Evolutionary conservation across 2,113 vertebrate genomes (phyloP).

Genomic region (Aspidoscelis tigris): DNA sequence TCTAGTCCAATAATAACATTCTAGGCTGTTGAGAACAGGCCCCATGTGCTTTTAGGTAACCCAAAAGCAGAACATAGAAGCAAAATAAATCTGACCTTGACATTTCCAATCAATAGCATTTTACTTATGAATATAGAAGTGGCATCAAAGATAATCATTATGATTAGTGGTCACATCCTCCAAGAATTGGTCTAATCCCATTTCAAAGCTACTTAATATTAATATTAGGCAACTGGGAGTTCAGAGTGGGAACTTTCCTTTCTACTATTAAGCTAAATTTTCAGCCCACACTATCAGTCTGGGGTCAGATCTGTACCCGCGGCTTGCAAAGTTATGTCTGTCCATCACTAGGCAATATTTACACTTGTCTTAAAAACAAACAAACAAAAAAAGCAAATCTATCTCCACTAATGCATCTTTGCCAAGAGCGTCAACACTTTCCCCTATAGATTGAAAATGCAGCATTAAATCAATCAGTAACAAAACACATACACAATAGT

Average conservation of each 20-base stretch:
- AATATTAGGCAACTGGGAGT: background rate
- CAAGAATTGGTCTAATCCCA: too few relatives aligned
- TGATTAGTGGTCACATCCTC: too few relatives aligned
- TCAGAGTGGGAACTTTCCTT: background rate
- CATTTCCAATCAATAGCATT: too few relatives aligned
- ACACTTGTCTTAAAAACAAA: conserved; percentile 19
- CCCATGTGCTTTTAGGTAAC: too few relatives aligned
- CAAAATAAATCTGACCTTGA: too few relatives aligned
- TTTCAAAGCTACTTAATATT: too few relatives aligned
- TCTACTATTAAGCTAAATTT: background rate
- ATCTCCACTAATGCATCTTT: conserved; percentile 46
- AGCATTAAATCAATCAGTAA: conserved; percentile 42
- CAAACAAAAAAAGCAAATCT: conserved; percentile 19
- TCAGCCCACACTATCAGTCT: too few relatives aligned
- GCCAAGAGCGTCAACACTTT: conserved; percentile 37
- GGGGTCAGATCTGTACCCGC: conserved; percentile 25
- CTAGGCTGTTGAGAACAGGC: too few relatives aligned
- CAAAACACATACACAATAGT: conserved; percentile 27
- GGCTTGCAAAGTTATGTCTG: conserved; percentile 38
- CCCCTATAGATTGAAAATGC: conserved; percentile 24
- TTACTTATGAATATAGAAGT: too few relatives aligned
- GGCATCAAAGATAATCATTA: too few relatives aligned
- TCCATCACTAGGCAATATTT: background rate
- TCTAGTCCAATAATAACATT: too few relatives aligned
- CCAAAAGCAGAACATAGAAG: too few relatives aligned